Percentiles rank a stretch among this genome's conserved stretches.
These are phyloP conservation scores for Cacatua alba DNA, from an alignment of 2,113 vertebrate species.

Conservation along the genomic window DNA sequence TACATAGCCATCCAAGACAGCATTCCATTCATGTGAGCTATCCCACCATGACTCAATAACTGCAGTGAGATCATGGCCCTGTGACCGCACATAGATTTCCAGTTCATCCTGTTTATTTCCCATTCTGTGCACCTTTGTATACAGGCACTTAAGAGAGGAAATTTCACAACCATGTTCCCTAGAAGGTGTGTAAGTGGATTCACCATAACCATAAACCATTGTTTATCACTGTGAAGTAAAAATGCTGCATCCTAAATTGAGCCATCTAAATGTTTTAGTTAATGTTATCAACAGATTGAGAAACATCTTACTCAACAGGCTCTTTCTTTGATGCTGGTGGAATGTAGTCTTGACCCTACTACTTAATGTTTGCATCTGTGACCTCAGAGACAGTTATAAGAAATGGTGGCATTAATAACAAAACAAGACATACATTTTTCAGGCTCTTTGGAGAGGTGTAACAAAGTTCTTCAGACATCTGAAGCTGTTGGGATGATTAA, in stretches of 20 bases:
- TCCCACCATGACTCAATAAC: no score
- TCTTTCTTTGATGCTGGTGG: background rate
- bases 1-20: no score
- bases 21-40: no score
- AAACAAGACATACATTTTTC: background rate
- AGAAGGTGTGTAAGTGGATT: background rate
- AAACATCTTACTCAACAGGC: background rate
- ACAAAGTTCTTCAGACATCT: background rate
- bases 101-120: background rate
- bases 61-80: no score
- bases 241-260: background rate
- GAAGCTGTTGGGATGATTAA: background rate
- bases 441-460: background rate
- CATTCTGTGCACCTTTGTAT: background rate
- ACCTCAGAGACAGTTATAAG: background rate
- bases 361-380: background rate
- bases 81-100: background rate
- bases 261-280: background rate
- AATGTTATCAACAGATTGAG: background rate
- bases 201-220: background rate
- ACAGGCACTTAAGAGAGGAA: background rate
- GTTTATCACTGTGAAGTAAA: background rate
- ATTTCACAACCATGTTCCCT: background rate
- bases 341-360: background rate
- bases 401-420: background rate